phyloP scores from a whole-genome alignment of 2,797 vertebrate genomes.

The Hypotaenidia philippensis region DNA sequence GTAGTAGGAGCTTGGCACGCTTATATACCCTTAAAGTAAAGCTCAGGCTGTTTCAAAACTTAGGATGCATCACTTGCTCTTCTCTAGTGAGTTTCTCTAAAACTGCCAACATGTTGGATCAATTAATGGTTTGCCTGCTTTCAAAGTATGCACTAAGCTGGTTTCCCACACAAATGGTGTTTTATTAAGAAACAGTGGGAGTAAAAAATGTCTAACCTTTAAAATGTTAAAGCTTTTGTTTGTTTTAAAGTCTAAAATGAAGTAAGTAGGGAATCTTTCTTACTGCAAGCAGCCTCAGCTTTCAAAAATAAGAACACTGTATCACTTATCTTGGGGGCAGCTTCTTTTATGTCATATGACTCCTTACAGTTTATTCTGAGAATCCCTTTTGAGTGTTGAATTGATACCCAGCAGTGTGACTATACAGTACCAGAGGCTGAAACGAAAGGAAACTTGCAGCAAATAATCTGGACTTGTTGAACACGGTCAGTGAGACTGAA shows the following conservation, averaged over 20 bases:
- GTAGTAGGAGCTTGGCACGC: neutral
- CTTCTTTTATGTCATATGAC: neutral
- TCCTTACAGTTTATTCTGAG: neutral
- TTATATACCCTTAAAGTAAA: neutral
- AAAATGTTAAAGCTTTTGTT: conserved; percentile 44
- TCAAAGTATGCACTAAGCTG: conserved; percentile 44
- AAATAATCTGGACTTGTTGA: neutral
- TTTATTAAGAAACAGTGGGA: conserved; percentile 57
- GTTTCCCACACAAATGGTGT: conserved; percentile 59
- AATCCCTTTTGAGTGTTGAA: neutral
- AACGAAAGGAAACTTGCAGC: neutral
- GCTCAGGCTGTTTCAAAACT: conserved; percentile 9
- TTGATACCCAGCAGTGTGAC: neutral
- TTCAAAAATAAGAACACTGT: neutral
- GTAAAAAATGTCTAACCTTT: conserved; percentile 47
- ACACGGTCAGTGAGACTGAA: neutral
- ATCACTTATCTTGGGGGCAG: neutral
- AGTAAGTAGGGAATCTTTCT: neutral
- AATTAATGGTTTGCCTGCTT: conserved; percentile 61
- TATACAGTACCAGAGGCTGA: neutral
- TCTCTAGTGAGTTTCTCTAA: conserved; percentile 3
- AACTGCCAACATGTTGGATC: conserved; percentile 59
- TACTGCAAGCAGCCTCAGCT: neutral
- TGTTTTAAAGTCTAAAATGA: conserved; percentile 16
- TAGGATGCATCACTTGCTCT: conserved; percentile 15